phyloP scores from a whole-genome alignment of 2,888 invertebrate species.

The Halocaridina rubra region DNA sequence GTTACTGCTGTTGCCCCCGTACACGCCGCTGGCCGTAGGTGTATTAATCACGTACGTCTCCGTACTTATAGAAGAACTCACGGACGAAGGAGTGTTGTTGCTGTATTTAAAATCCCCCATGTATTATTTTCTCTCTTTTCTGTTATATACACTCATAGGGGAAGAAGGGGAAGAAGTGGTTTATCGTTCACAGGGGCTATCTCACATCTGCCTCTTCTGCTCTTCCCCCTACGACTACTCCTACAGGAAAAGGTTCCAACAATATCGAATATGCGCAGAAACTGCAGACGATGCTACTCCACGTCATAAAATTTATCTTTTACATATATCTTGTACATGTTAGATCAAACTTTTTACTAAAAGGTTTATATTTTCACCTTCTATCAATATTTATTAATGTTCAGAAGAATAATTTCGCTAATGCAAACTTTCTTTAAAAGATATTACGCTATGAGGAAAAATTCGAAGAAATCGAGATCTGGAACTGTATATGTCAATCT shows the following conservation, averaged over 20 bases:
- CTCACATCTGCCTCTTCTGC: conserved; percentile 54
- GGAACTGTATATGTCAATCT: no score
- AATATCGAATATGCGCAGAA: conserved; percentile 62
- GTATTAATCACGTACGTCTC: conserved; percentile 58
- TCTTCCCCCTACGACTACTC: conserved; percentile 49
- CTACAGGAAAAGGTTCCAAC: conserved; percentile 53
- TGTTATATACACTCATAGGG: conserved; percentile 58
- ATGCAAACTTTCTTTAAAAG: no score
- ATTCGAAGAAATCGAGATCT: no score
- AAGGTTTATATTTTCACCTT: no score
- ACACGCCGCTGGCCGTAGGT: conserved; percentile 55
- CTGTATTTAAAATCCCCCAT: conserved; percentile 63
- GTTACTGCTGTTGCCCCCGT: conserved; percentile 52
- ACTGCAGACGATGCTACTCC: conserved; percentile 60
- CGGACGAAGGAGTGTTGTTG: conserved; percentile 58
- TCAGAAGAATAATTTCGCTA: no score
- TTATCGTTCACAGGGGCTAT: conserved; percentile 53
- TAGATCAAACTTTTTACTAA: no score
- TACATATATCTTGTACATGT: no score
- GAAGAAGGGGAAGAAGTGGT: no score
- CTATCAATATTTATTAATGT: no score
- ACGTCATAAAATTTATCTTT: not conserved
- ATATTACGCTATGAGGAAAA: no score
- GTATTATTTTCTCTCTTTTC: conserved; percentile 52
- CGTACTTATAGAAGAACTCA: conserved; percentile 58